Percentiles rank a stretch among this genome's conserved stretches.
phyloP scores from a whole-genome alignment of 2,113 vertebrate species.

The Oryzias javanicus region DNA sequence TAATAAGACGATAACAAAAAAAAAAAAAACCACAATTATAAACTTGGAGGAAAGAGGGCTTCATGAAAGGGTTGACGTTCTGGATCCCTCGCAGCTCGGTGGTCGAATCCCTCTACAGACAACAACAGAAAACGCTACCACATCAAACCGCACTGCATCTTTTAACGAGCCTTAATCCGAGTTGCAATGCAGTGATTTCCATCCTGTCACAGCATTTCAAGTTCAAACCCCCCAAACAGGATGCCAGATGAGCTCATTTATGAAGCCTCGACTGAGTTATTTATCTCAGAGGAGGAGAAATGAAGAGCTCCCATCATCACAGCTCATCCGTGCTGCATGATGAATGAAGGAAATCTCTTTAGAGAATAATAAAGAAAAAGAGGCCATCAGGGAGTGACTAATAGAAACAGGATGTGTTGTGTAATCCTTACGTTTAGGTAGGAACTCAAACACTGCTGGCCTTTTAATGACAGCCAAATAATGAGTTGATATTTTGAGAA shows the following conservation, averaged over 20 bases:
- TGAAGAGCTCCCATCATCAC: slow-evolving; percentile 7
- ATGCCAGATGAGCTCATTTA: slow-evolving; percentile 5
- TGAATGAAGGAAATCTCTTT: slow-evolving; percentile 29
- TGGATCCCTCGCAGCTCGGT: no score
- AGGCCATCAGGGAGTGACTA: not conserved
- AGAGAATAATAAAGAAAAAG: slow-evolving; percentile 2
- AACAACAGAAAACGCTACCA: not conserved
- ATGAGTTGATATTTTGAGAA: slow-evolving; percentile 4
- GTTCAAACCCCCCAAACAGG: slow-evolving; percentile 9
- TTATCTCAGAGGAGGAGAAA: slow-evolving; percentile 19
- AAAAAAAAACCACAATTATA: slow-evolving; percentile 45
- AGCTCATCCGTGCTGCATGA: slow-evolving; percentile 13
- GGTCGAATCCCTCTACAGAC: no score
- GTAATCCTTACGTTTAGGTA: slow-evolving; percentile 15
- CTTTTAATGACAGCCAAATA: slow-evolving; percentile 24
- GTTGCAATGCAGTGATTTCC: slow-evolving; percentile 2
- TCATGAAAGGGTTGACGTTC: slow-evolving; percentile 18
- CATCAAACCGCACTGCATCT: slow-evolving; percentile 5
- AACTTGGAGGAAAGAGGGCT: slow-evolving; percentile 49
- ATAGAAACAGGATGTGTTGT: slow-evolving; percentile 1
- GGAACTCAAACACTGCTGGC: slow-evolving; percentile 1
- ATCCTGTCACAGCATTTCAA: slow-evolving; percentile 16
- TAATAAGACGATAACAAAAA: slow-evolving; percentile 63
- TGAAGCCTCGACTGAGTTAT: slow-evolving; percentile 15
- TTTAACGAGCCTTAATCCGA: not conserved